phyloP scores from a whole-genome alignment of 2,797 vertebrate genomes.

The Heterohyrax brucei region DNA sequence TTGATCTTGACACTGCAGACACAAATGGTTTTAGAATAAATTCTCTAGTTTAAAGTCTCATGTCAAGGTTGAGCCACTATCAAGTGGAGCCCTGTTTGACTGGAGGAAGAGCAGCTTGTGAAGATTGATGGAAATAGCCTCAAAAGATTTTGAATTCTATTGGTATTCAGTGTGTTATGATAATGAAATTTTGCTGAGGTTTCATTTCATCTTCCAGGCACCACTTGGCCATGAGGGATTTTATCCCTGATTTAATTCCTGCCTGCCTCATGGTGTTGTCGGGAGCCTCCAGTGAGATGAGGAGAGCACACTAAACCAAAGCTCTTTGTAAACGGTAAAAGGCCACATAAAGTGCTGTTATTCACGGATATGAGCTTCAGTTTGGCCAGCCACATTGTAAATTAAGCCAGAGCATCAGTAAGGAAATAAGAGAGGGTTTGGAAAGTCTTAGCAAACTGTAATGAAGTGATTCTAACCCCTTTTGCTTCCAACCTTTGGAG shows the following conservation, averaged over 20 bases:
- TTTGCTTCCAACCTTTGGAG: slow-evolving; percentile 51
- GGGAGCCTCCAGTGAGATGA: slow-evolving; percentile 11
- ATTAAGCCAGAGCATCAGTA: background rate
- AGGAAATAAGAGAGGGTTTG: background rate
- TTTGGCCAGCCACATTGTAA: background rate
- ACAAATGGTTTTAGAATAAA: background rate
- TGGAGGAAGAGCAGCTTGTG: background rate
- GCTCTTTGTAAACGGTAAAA: slow-evolving; percentile 36
- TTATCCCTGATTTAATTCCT: slow-evolving; percentile 46
- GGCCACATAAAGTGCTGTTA: background rate
- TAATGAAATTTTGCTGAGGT: slow-evolving; percentile 65
- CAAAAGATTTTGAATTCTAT: slow-evolving; percentile 41
- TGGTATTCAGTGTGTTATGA: slow-evolving; percentile 38
- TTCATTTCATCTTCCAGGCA: slow-evolving; percentile 24
- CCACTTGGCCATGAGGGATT: slow-evolving; percentile 30
- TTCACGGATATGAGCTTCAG: background rate
- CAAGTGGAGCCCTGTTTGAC: background rate
- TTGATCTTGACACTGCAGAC: slow-evolving; percentile 23
- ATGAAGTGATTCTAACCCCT: background rate
- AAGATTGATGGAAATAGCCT: background rate
- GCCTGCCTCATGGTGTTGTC: background rate
- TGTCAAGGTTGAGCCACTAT: background rate
- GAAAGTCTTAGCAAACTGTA: background rate
- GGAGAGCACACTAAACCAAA: background rate
- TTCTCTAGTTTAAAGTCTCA: slow-evolving; percentile 11